Evolutionary conservation across 2,113 vertebrate genomes (phyloP), one percentile per base, ranked within the genome.

Genomic region (Xiphophorus maculatus): DNA sequence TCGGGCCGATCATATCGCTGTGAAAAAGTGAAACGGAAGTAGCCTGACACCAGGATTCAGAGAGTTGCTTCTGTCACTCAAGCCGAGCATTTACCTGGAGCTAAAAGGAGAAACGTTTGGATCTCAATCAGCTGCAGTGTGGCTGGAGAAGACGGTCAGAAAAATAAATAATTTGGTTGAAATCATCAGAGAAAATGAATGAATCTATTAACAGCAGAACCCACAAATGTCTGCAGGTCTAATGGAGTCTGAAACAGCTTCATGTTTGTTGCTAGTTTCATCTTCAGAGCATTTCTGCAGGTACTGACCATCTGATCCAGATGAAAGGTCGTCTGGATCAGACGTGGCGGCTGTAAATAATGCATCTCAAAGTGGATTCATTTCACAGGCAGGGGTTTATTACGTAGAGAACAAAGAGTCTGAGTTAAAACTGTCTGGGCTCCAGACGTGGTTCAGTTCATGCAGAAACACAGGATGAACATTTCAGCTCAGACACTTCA

Each of bases 301-400:
- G 44, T 28, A 10, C 29, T 70, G 33, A 28, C 35, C 61, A 61
- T 4, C 44, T 73, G 69, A 87, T 66, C 22, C 28, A 72, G 71
- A 88, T 87, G 78, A 87, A 60, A 77, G 60, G 60, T 83, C 66
- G 72, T 82, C 68, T 67, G 64, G 86, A 81, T 83, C 77, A 25
- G 63, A 4, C 3, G 66, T 68, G 51, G 42, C 1, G 0, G 22
- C 60, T 5, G 28, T 77, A 66, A 78, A 81, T 74, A 76, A 71
- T 61, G 32, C 66, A 67, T 80, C 40, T 69, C 32, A 2, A 73
- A 74, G 25, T 63, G 44, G 64, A 73, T 33, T 75, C 63, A 58
- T 77, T 74, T 81, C 54, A 25, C 71, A 69, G 71, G 69, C 60
- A 1, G 8, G 28, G 65, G 35, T 75, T 80, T 15, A 25, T 74